Evolutionary conservation across 2,888 invertebrate genomes (phyloP), one percentile per base, ranked within the genome.

Genomic region (Lissonota sp.): DNA sequence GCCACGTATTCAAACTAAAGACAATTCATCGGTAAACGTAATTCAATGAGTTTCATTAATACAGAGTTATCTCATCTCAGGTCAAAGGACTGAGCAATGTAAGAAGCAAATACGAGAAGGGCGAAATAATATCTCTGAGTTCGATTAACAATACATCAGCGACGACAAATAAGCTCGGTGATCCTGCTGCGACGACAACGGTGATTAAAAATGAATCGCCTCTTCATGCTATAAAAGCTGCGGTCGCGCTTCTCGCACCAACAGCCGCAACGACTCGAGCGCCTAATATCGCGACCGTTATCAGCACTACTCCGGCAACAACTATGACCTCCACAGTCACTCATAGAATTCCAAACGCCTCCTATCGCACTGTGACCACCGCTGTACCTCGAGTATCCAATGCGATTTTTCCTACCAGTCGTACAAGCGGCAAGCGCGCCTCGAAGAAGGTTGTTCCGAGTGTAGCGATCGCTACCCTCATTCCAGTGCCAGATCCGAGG

Each of bases 51-150:
- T 26, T 26, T 26, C 26, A 26, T 26, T 26, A 26, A 26, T 26
- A 26, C 3, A 2, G 26, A 26, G 26, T 26, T 26, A 3, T 26
- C 26, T 26, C 3, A 26, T 7, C 5, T 8, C 40, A 79, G 80
- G 74, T 94, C 2, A 94, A 94, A 89, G 94, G 93, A n/a, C 87
- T 93, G 69, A 91, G 91, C 63, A 93, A 92, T 83, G 91, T 93
- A 7, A 85, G 91, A 46, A 87, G 87, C 77, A 90, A 89, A 74
- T 92, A 90, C 76, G 88, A 87, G 63, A 84, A 86, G 79, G 85
- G 86, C 46, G 86, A 87, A 12, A 86, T 86, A 44, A 80, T 64
- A 37, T 63, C 66, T 5, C 5, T 71, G 44, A 75, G 39, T 37
- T 40, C 58, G 0, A 10, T 16, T 26, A 26, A 26, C 26, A 26